Percentiles rank a stretch among this genome's conserved stretches.
These are phyloP conservation scores for Diabrotica virgifera DNA, from an alignment of 1,140 invertebrate species.

Conservation along the genomic window DNA sequence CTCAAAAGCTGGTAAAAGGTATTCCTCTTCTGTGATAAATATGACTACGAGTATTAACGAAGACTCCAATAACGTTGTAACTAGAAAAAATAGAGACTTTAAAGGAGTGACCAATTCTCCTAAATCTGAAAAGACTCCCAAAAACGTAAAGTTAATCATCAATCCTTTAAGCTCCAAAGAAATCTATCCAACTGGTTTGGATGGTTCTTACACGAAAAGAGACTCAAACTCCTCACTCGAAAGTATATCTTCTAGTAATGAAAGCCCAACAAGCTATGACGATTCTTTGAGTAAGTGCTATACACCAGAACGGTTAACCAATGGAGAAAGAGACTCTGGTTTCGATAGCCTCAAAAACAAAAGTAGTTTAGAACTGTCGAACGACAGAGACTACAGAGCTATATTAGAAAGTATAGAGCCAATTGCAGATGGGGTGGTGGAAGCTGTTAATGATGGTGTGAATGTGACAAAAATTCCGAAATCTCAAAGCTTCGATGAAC, in stretches of 20 bases:
- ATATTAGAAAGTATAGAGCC: conserved; percentile 42
- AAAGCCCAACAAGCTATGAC: conserved; percentile 35
- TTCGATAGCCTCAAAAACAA: conserved; percentile 33
- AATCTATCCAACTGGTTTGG: conserved; percentile 42
- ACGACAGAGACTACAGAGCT: conserved; percentile 26
- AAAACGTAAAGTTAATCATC: conserved; percentile 53
- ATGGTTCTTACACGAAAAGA: conserved; percentile 43
- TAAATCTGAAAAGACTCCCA: conserved; percentile 35
- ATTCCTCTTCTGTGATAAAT: conserved; percentile 36
- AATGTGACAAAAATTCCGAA: conserved; percentile 45
- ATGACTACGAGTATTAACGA: conserved; percentile 44
- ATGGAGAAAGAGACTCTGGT: conserved; percentile 34
- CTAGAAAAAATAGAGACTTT: conserved; percentile 45
- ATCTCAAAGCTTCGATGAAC: conserved; percentile 48
- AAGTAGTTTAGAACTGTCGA: conserved; percentile 27
- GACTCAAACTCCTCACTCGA: conserved; percentile 44
- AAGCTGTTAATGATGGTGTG: conserved; percentile 38
- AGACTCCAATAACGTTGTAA: conserved; percentile 41
- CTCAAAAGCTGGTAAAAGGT: conserved; percentile 42
- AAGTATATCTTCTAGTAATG: conserved; percentile 41
- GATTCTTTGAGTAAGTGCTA: conserved; percentile 32
- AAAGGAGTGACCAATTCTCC: conserved; percentile 38
- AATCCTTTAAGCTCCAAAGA: conserved; percentile 53
- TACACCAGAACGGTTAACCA: conserved; percentile 13
- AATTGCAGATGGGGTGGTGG: conserved; percentile 41